Percentiles rank a stretch among this genome's conserved stretches.
These are phyloP conservation scores for Heteropelma amictum DNA, from an alignment of 2,888 invertebrate species.

Conservation along the genomic window DNA sequence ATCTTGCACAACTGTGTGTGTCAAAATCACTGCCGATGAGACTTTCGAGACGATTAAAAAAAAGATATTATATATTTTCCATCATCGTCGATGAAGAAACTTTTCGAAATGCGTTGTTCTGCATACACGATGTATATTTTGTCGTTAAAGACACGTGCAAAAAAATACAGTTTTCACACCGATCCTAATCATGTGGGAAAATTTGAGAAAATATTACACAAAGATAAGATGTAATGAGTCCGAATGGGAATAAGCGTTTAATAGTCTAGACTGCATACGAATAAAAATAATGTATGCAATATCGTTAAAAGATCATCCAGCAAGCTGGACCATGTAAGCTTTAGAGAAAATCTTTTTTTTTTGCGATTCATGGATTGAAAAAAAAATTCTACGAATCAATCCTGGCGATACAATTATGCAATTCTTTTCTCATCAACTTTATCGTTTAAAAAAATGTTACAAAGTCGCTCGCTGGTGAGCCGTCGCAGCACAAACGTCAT, in stretches of 20 bases:
- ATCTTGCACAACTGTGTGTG: slow-evolving; percentile 11
- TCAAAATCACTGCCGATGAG: slow-evolving; percentile 57
- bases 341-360: slow-evolving; percentile 2
- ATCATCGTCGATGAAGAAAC: not conserved
- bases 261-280: slow-evolving; percentile 34
- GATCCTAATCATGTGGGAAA: not conserved
- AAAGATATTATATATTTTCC: not conserved
- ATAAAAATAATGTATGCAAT: slow-evolving; percentile 29
- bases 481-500: too few relatives aligned
- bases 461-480: too few relatives aligned
- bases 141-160: not conserved
- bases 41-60: slow-evolving; percentile 35
- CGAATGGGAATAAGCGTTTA: slow-evolving; percentile 20
- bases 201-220: not conserved
- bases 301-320: slow-evolving; percentile 52
- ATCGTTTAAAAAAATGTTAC: too few relatives aligned
- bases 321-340: slow-evolving; percentile 19
- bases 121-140: not conserved
- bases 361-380: slow-evolving; percentile 11
- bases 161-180: not conserved
- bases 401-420: not conserved
- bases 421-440: too few relatives aligned
- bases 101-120: not conserved
- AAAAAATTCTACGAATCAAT: slow-evolving; percentile 9
- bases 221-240: not conserved